These are phyloP conservation scores for Brienomyrus brachyistius DNA, from an alignment of 2,113 vertebrate genomes.

Conservation along the genomic window DNA sequence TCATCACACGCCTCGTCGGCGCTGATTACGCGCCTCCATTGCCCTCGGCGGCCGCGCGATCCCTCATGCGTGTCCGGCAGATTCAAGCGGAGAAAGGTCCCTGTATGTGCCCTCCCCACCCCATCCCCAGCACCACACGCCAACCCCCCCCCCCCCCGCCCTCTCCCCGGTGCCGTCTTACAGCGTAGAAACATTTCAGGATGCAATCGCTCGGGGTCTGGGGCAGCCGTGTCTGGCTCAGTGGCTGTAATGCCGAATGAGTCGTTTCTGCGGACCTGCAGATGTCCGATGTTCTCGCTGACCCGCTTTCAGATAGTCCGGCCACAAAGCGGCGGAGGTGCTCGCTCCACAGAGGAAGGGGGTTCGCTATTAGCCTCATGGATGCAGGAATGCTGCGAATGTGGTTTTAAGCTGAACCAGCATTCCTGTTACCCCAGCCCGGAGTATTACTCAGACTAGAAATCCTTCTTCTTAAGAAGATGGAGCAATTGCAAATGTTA, in stretches of 20 bases:
- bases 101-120: background rate
- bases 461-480: background rate
- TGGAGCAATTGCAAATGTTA: background rate
- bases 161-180: background rate
- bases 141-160: too few species aligned
- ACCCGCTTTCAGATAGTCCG: background rate
- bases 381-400: background rate
- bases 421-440: background rate
- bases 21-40: conserved; percentile 20
- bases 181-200: background rate
- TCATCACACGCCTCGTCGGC: conserved; percentile 32
- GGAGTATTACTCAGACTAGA: background rate
- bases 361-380: background rate
- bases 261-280: background rate
- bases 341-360: background rate
- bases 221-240: background rate
- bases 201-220: background rate
- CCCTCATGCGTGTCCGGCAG: conserved; percentile 28
- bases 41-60: conserved; percentile 14
- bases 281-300: background rate
- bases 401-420: background rate
- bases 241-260: background rate
- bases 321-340: background rate
- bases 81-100: conserved; percentile 20
- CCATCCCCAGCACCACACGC: too few species aligned